These are phyloP conservation scores for Dicrostonyx torquatus DNA, from an alignment of 2,797 vertebrate genomes.

Conservation along the genomic window DNA sequence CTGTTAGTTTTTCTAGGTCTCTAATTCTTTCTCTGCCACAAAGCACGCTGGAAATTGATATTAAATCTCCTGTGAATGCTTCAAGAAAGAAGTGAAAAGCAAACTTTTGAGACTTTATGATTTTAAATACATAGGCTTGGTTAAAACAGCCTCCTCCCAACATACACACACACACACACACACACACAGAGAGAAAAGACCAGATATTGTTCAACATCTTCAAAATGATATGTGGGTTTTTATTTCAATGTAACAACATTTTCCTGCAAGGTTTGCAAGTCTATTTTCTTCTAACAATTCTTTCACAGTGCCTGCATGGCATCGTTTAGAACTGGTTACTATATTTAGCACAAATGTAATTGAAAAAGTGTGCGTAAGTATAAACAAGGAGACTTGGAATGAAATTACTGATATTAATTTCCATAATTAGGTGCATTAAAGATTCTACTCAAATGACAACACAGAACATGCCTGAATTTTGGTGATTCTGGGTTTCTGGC, in stretches of 20 bases:
- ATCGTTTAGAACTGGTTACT: not conserved
- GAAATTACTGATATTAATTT: slow-evolving; percentile 68
- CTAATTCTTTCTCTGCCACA: not conserved
- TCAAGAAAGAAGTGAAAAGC: slow-evolving; percentile 9
- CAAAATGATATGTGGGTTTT: not conserved
- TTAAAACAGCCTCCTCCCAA: not conserved
- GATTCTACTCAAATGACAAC: slow-evolving; percentile 30
- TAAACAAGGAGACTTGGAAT: slow-evolving; percentile 65
- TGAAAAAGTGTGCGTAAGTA: slow-evolving; percentile 16
- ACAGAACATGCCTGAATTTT: slow-evolving; percentile 43
- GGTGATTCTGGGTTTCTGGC: not conserved
- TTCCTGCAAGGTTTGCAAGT: not conserved
- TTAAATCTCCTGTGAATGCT: not conserved
- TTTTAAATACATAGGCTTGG: not conserved
- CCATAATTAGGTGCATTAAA: slow-evolving; percentile 65
- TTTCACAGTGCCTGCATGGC: not conserved
- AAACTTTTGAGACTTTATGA: not conserved
- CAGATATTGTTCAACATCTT: not conserved
- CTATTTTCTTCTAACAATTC: slow-evolving; percentile 14
- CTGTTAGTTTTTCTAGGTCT: not conserved
- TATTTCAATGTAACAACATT: not conserved
- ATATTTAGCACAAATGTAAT: slow-evolving; percentile 21
- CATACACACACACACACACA: not conserved
- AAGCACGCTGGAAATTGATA: not conserved
- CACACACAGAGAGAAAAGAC: not conserved